Conservation (phyloP, 2,888 invertebrate species). For the Eulithis prunata region DNA sequence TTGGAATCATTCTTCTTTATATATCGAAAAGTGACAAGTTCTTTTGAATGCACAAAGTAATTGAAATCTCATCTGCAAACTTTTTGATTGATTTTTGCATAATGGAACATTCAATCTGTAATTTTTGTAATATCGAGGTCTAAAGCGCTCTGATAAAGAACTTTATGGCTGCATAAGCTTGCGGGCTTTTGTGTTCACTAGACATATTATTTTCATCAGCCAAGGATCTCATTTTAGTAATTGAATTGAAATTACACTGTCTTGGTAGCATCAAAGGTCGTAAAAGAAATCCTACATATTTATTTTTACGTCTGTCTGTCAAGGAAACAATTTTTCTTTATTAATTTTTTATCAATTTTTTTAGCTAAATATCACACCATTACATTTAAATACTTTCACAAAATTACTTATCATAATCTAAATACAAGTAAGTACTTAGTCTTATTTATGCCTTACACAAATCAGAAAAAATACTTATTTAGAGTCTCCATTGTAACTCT, state of each 20-base stretch:
- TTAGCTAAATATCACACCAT: too few relatives aligned
- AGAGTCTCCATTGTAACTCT: too few relatives aligned
- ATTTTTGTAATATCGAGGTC: constrained; percentile 8
- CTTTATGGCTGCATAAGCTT: constrained; percentile 4
- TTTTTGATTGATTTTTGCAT: constrained; percentile 36
- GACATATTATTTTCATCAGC: constrained; percentile 2
- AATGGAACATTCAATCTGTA: constrained; percentile 14
- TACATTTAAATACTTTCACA: too few relatives aligned
- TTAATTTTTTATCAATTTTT: too few relatives aligned
- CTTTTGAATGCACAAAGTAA: constrained; percentile 62
- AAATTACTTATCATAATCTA: too few relatives aligned
- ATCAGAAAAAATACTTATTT: too few relatives aligned
- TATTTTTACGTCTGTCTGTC: too few relatives aligned
- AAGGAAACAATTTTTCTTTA: too few relatives aligned
- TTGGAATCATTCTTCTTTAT: constrained; percentile 71
- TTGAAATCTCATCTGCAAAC: constrained; percentile 59
- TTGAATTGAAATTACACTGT: neutral
- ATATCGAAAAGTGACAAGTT: constrained; percentile 67
- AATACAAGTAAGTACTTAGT: too few relatives aligned
- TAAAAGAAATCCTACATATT: too few relatives aligned
- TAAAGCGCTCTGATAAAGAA: constrained; percentile 9
- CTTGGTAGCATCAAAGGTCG: neutral
- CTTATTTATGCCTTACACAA: neutral
- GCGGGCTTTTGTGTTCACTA: constrained; percentile 6
- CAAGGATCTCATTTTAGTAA: neutral